Base-by-base conservation (phyloP, 2,113 vertebrate species). In the Octodon degus region DNA sequence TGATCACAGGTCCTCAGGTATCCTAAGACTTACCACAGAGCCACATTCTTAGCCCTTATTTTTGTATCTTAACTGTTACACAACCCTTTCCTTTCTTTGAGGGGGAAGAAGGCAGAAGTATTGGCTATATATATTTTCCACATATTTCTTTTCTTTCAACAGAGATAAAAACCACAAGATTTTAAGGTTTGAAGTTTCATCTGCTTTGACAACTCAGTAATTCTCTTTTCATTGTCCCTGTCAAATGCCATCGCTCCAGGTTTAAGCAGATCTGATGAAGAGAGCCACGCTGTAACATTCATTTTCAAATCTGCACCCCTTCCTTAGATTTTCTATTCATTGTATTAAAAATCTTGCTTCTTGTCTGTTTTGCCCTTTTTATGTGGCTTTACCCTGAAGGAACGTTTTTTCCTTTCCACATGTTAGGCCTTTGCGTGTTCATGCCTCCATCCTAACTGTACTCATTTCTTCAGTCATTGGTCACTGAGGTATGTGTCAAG, bases 271-370 rank as follows among this genome's bases (percentile, higher is more conserved):
- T 47, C 20, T 27, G 22, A 24, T 40, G 24, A 50, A 83, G 24
- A 95, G 62, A 95, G n/a, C 25, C 4, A 82, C 53, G 60, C 17
- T 90, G 10, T 2, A n/a, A 22, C 0, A 83, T 5, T 0, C n/a
- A 3, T 96, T 89, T 96, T 27, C 62, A 80, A 74, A 91, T 95
- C 43, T 84, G 62, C 74, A 83, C 60, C 60, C 86, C 43, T 65
- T 7, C 63, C 34, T 94, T 86, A 63, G 84, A 96, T 63, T 95
- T 90, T 90, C 13, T 7, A 58, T 32, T 89, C 7, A 58, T 53
- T 60, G 50, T 70, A 86, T 72, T 40, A 94, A 85, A 74, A 77
- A 0, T 32, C 30, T 84, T 86, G 72, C 20, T 40, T 86, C 22
- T 40, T 83, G 13, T 67, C 6, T 30, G n/a, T 88, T 83, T 80